Conservation (phyloP, 2,113 vertebrate genomes). For the Dinomys branickii region DNA sequence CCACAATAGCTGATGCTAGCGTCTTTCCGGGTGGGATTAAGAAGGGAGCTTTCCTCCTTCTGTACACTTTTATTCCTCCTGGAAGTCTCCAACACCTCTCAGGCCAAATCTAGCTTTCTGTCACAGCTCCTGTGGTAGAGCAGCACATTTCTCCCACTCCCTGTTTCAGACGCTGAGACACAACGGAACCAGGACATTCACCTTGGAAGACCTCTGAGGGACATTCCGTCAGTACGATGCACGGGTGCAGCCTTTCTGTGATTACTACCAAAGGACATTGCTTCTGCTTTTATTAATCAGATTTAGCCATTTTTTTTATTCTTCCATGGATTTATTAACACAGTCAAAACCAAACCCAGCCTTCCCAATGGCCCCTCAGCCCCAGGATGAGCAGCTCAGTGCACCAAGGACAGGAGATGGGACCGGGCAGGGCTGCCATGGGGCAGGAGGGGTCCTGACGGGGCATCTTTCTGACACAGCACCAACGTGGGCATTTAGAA, state of each 20-base stretch:
- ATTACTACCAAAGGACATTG: background rate
- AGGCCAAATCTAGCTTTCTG: slow-evolving; percentile 29
- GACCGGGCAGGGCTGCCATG: too few relatives aligned
- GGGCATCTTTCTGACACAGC: too few relatives aligned
- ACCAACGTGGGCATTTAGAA: background rate
- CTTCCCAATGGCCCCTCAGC: too few relatives aligned
- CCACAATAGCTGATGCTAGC: background rate
- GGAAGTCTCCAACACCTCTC: slow-evolving; percentile 16
- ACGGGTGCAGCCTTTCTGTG: background rate
- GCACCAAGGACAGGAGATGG: too few relatives aligned
- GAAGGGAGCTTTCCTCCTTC: background rate
- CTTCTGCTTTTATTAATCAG: background rate
- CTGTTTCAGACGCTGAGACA: background rate
- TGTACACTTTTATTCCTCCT: slow-evolving; percentile 2
- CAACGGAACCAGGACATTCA: background rate
- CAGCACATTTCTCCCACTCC: background rate
- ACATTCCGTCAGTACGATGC: rapidly evolving
- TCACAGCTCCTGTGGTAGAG: background rate
- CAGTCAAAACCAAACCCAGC: too few relatives aligned
- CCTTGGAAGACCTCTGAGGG: background rate
- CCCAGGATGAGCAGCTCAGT: too few relatives aligned
- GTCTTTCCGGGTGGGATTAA: background rate
- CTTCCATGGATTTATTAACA: too few relatives aligned
- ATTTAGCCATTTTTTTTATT: background rate
- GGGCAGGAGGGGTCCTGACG: too few relatives aligned